These are phyloP conservation scores for Percopsis transmontana DNA, from an alignment of 2,113 vertebrate genomes.

Conservation along the genomic window DNA sequence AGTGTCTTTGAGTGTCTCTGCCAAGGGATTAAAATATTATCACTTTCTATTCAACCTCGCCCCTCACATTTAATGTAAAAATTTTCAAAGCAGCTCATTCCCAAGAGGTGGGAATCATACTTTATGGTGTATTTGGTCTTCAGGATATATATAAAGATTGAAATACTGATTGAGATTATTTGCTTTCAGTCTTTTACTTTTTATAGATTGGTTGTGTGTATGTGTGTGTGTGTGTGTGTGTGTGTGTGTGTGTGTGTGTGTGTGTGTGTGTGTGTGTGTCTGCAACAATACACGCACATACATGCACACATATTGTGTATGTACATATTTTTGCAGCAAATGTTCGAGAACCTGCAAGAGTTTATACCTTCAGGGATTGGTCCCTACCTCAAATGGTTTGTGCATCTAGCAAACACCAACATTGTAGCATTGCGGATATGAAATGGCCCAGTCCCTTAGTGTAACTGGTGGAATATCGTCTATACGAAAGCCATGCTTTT, in stretches of 20 bases:
- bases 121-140: conserved; percentile 47
- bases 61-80: conserved; percentile 55
- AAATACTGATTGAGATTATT: conserved; percentile 10
- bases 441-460: conserved; percentile 3
- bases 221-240: conserved; percentile 25
- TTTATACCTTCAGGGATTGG: conserved; percentile 10
- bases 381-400: conserved; percentile 15
- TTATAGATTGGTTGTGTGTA: background rate
- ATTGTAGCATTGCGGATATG: conserved; percentile 1
- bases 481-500: background rate
- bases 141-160: conserved; percentile 29
- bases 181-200: conserved; percentile 9
- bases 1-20: conserved; percentile 38
- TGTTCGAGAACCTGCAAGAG: conserved; percentile 1
- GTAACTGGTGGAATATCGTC: background rate
- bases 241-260: background rate
- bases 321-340: background rate
- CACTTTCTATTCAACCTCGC: conserved; percentile 57
- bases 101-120: conserved; percentile 42
- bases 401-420: background rate
- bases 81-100: conserved; percentile 41
- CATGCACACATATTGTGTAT: background rate
- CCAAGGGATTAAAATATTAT: conserved; percentile 63
- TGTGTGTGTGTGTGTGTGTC: too few relatives aligned
- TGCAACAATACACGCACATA: too few relatives aligned